phyloP scores from a whole-genome alignment of 2,113 vertebrate genomes.

The Gorsachius goisagi region DNA sequence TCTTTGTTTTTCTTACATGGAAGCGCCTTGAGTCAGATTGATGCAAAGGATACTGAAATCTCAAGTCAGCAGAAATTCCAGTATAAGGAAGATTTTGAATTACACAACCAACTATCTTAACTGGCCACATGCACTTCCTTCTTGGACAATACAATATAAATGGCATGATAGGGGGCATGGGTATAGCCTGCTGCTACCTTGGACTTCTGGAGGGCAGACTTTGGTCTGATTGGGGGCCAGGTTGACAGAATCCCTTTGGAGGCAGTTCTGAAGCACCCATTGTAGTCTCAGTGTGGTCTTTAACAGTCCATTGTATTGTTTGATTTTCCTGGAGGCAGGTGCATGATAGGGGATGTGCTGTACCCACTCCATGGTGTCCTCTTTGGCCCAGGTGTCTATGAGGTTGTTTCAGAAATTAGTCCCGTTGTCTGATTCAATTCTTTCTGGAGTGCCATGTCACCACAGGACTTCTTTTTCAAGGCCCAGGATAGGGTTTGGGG shows the following conservation, averaged over 20 bases:
- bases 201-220: not conserved
- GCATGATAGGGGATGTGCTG: no score
- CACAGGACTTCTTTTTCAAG: no score
- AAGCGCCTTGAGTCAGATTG: not conserved
- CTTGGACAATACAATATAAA: not conserved
- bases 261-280: not conserved
- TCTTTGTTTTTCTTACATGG: not conserved
- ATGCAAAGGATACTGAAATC: not conserved
- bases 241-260: not conserved
- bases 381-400: no score
- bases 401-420: no score
- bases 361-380: no score
- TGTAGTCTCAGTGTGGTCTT: no score
- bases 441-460: no score
- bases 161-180: accelerated
- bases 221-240: not conserved
- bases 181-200: not conserved
- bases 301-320: no score
- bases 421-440: no score
- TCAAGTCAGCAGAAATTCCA: not conserved
- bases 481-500: no score
- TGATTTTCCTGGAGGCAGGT: no score
- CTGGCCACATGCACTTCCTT: not conserved
- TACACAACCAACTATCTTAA: not conserved
- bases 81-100: not conserved